Conservation (phyloP, 2,797 vertebrate species). For the Buceros bicornis region DNA sequence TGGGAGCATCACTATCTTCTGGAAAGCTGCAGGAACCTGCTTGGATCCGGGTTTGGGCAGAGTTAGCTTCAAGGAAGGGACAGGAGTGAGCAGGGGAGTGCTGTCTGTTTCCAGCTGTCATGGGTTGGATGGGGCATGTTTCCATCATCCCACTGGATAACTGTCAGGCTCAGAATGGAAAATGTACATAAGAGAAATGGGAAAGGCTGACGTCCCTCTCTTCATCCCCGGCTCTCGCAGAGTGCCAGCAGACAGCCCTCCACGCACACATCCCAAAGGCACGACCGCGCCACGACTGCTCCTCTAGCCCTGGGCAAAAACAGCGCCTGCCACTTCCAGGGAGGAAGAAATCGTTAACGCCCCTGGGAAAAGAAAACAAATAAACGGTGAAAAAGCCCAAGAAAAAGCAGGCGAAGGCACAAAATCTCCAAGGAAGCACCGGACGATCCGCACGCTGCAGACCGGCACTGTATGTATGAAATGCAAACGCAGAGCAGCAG, state of each 20-base stretch:
- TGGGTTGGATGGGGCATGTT: not conserved
- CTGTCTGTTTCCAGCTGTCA: not conserved
- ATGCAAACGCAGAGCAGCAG: not conserved
- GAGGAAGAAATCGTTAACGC: not conserved
- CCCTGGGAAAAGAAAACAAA: not conserved
- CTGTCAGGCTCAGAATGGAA: not conserved
- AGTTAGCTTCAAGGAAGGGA: not conserved
- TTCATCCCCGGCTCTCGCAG: not conserved
- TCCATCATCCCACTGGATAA: not conserved
- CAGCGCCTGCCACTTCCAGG: not conserved
- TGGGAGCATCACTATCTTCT: fast-evolving
- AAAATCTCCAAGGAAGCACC: not conserved
- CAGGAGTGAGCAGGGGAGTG: not conserved
- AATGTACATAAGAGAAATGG: not conserved
- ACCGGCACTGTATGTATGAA: not conserved
- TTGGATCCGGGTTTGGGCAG: not conserved
- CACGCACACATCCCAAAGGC: not conserved
- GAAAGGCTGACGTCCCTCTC: not conserved
- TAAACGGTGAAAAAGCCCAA: not conserved
- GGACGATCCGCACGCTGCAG: not conserved
- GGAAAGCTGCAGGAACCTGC: not conserved
- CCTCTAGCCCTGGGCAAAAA: not conserved
- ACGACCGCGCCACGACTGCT: not conserved
- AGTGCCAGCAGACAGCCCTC: not conserved
- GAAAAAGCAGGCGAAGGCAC: not conserved